Base-by-base conservation (phyloP, 2,888 invertebrate genomes). In the Hydraecia micacea region DNA sequence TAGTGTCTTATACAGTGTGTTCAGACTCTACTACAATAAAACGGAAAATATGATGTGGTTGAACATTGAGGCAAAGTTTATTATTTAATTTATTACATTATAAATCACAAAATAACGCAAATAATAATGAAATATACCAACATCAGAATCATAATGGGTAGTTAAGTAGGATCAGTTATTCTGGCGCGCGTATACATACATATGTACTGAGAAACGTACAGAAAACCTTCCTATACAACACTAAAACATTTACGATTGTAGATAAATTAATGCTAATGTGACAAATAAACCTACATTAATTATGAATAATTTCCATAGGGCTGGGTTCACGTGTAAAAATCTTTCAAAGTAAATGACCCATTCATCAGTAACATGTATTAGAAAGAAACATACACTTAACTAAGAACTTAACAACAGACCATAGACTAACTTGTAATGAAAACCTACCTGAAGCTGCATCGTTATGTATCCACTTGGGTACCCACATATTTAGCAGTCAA, bases 201-300 rank as follows among this genome's bases (percentile, higher is more conserved):
- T 76, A 55, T 28, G 46, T 70, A 70, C 66, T 46, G 8, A 39
- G 55, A 77, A 83, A 49, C 65, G 42, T 73, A 75, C n/a, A 67
- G 62, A 90, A 92, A 89, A 65, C 73, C 88, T 86, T 88, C 89
- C 87, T 90, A 92, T 92, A 92, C 86, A 89, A 92, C 89, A 90
- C 87, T 94, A 92, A 95, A 94, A 94, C 91, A 91, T 95, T 95
- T 93, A 95, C 94, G 95, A 93, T 94, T 92, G 88, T 83, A 90
- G 91, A 93, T 93, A 94, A 93, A 94, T 94, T 93, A 92, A 92
- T 91, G 91, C 90, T 90, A 91, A 93, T 91, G 91, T 89, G 92
- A 93, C 93, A 93, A 92, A 93, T 92, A 91, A 89, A 91, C 89
- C 90, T 89, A 91, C 87, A 92, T 92, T 90, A 88, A 90, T 89